Percentiles rank a stretch among this genome's conserved stretches.
Conservation (phyloP, 2,888 invertebrate genomes). For the Melolontha melolontha region DNA sequence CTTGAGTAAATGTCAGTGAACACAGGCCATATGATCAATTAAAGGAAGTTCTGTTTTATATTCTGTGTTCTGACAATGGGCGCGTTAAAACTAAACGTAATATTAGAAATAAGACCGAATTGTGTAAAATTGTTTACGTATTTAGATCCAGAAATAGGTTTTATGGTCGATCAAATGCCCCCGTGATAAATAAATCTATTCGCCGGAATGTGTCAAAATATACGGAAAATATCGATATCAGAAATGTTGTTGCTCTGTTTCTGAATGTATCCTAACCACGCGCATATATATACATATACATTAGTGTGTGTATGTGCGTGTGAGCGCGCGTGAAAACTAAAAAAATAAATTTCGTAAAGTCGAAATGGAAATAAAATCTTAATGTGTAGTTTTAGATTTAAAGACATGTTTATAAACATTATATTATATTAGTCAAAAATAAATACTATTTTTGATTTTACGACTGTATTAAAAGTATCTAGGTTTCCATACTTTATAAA, state of each 20-base stretch:
- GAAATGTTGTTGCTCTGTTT: constrained; percentile 2
- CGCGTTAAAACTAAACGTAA: constrained; percentile 31
- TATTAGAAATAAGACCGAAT: constrained; percentile 38
- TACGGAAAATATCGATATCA: constrained; percentile 32
- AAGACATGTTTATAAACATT: constrained; percentile 37
- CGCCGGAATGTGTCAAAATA: constrained; percentile 38
- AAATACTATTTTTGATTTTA: constrained; percentile 39
- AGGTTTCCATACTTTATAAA: background rate
- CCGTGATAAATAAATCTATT: constrained; percentile 37
- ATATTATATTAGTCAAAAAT: constrained; percentile 39
- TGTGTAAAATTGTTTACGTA: constrained; percentile 35
- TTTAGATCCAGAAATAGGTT: constrained; percentile 35
- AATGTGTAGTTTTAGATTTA: constrained; percentile 35
- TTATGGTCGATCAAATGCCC: constrained; percentile 36
- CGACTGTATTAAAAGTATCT: constrained; percentile 23
- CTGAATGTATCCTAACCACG: background rate
- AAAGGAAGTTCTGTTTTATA: too few relatives aligned
- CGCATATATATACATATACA: background rate
- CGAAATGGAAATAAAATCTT: constrained; percentile 32
- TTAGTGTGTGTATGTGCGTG: constrained; percentile 2
- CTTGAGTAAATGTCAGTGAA: too few relatives aligned
- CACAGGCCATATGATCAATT: too few relatives aligned
- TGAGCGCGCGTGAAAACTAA: constrained; percentile 9
- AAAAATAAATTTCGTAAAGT: constrained; percentile 35
- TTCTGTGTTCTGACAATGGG: constrained; percentile 3